Evolutionary conservation across 2,888 invertebrate genomes (phyloP), one percentile per base, ranked within the genome.

Genomic region (Carabus problematicus): DNA sequence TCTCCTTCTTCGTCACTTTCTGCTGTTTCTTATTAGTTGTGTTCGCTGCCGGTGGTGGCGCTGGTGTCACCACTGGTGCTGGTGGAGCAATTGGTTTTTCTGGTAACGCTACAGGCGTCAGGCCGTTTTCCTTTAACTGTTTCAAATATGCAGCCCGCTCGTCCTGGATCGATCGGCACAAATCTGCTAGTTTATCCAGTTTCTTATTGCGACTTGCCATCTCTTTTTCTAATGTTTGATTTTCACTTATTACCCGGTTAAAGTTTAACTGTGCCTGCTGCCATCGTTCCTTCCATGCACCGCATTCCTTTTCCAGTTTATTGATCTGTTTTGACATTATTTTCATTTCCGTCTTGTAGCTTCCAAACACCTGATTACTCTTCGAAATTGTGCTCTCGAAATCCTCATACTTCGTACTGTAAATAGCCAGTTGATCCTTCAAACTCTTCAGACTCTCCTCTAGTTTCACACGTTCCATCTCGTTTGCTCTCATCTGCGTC

Each of bases 311-410:
- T 81, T 97, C 95, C 64, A 96, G 82, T 77, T 90, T 90, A 76
- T 90, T 88, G 40, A 95, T 93, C 78, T 94, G 92, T 80, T 94
- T 94, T 0, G 92, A 91, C 94, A 97, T 95, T 91, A 93, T 80
- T 0, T 73, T 91, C 89, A 95, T 93, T 81, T 95, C 94, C 56
- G 87, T 88, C 79, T 94, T 94, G 78, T 94, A 95, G 19, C 90
- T 89, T 60, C 89, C 88, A 79, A 95, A 94, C 73, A 94, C 89
- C 78, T 91, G 88, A 80, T 93, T 95, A 76, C 95, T 96, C 79
- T 92, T 92, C 40, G 89, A 88, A 72, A 97, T 84, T 0, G 95
- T 93, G 64, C 86, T 88, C 81, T 96, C 94, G 80, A 97, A 95
- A 79, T 95, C 95, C 74, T 93, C 91, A 79, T 96, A 97, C 81